phyloP scores from a whole-genome alignment of 35 echinoderm and acorn worm species.

The Eucidaris tribuloides region DNA sequence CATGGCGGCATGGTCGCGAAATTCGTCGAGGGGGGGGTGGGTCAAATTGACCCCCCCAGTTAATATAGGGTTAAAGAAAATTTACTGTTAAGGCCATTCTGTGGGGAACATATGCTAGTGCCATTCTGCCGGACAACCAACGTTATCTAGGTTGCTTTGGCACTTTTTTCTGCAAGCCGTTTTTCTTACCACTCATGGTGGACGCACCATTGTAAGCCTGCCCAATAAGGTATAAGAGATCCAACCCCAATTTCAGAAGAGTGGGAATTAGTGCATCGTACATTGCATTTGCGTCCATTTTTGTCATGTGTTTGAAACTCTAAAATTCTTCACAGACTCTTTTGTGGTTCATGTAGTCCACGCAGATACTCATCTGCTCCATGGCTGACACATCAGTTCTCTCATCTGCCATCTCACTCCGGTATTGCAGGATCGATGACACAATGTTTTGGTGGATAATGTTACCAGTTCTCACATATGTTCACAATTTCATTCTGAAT shows the following conservation, averaged over 20 bases:
- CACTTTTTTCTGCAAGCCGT: background rate
- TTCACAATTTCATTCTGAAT: conserved; percentile 17
- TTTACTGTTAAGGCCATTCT: no score
- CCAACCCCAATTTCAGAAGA: background rate
- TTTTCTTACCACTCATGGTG: background rate
- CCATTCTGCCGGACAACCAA: no score
- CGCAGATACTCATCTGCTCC: background rate
- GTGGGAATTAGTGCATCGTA: background rate
- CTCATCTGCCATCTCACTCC: background rate
- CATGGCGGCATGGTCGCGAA: no score
- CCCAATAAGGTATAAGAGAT: background rate
- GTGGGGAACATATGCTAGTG: no score
- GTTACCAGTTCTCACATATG: background rate
- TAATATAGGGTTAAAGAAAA: no score
- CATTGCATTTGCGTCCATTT: background rate
- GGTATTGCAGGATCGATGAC: background rate
- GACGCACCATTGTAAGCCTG: background rate
- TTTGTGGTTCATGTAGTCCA: background rate
- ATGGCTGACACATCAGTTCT: background rate
- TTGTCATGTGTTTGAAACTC: background rate
- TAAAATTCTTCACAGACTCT: background rate
- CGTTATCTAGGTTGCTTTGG: background rate
- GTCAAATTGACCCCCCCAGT: no score
- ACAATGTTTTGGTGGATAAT: background rate
- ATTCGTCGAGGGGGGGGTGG: no score